Evolutionary conservation across 2,797 vertebrate genomes (phyloP).

Genomic region (Benthosema pterotum): DNA sequence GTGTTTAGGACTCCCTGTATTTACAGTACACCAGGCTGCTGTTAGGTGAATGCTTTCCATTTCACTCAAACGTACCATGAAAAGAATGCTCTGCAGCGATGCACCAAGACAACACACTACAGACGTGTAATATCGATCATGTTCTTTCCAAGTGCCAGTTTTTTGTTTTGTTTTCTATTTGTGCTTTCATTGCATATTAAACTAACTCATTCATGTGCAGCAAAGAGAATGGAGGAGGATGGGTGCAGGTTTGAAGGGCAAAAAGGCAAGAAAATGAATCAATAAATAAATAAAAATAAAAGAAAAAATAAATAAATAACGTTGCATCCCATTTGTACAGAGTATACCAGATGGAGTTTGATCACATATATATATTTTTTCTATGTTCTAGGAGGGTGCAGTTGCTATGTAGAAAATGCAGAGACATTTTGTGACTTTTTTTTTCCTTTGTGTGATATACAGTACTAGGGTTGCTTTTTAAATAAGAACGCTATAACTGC

Average conservation of each 20-base stretch:
- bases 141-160: constrained; percentile 79
- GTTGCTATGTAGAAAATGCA: constrained; percentile 44
- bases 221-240: constrained; percentile 29
- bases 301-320: background rate
- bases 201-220: constrained; percentile 59
- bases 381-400: constrained; percentile 46
- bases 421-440: constrained; percentile 47
- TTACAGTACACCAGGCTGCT: constrained; percentile 35
- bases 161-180: constrained; percentile 37
- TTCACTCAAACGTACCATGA: constrained; percentile 62
- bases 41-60: constrained; percentile 50
- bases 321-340: constrained; percentile 68
- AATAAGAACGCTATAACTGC: constrained; percentile 28
- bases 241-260: constrained; percentile 30
- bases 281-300: background rate
- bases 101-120: constrained; percentile 79
- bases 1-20: constrained; percentile 46
- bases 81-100: constrained; percentile 64
- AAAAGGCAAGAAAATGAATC: too few relatives aligned
- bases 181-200: constrained; percentile 75
- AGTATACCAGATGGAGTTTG: constrained; percentile 50
- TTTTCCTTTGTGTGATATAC: constrained; percentile 19
- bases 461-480: constrained; percentile 21
- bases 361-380: constrained; percentile 74
- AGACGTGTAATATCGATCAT: constrained; percentile 78